Percentiles rank a stretch among this genome's conserved stretches.
Conservation (phyloP, 2,888 invertebrate species). For the Acrobasis suavella region DNA sequence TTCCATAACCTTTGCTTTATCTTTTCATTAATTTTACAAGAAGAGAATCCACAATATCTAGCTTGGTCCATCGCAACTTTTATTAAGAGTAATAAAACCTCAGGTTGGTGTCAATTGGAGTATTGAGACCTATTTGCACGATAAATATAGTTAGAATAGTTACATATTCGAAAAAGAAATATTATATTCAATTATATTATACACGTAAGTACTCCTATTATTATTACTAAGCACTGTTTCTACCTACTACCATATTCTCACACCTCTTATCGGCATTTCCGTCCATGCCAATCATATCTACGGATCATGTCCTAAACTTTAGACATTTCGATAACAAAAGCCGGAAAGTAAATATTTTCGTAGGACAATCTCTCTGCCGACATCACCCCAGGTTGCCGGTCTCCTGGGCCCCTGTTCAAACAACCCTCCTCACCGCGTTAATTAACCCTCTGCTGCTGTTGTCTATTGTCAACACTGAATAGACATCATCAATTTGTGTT, state of each 20-base stretch:
- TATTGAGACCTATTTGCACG: too few relatives aligned
- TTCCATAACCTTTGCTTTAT: background rate
- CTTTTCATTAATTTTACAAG: too few relatives aligned
- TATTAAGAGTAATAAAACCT: too few relatives aligned
- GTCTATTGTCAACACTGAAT: slow-evolving; percentile 4
- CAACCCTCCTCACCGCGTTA: slow-evolving; percentile 3
- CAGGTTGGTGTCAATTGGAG: too few relatives aligned
- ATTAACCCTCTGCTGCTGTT: slow-evolving; percentile 10
- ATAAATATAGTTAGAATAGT: too few relatives aligned
- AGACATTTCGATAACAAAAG: background rate
- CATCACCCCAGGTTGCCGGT: background rate
- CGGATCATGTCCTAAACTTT: background rate
- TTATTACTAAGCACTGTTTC: too few relatives aligned
- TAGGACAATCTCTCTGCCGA: background rate
- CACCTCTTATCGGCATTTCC: background rate
- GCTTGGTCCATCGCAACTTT: too few relatives aligned
- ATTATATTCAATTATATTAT: too few relatives aligned
- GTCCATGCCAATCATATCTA: background rate
- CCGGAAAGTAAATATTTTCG: slow-evolving; percentile 6
- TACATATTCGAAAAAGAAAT: too few relatives aligned
- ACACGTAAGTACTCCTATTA: too few relatives aligned
- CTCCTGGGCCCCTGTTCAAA: background rate
- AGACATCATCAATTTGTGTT: slow-evolving; percentile 1
- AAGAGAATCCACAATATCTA: too few relatives aligned
- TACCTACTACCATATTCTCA: too few relatives aligned